Conservation (phyloP, 2,888 invertebrate genomes). For the Octonoba sinensis region DNA sequence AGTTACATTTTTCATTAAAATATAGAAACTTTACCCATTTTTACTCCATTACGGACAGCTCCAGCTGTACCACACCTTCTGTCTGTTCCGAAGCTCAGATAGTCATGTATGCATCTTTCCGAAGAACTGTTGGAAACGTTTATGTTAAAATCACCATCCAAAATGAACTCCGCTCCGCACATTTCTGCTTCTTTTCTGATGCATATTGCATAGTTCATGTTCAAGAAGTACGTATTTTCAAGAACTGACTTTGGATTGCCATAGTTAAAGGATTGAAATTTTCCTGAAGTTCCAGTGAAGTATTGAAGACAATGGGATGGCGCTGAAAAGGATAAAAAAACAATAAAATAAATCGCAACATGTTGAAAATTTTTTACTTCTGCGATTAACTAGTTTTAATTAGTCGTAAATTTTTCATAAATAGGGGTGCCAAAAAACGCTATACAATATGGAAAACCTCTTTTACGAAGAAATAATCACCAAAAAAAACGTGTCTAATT, state of each 20-base stretch:
- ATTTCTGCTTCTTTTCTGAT: conserved; percentile 87
- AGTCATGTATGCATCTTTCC: conserved; percentile 19
- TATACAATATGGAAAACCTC: no score
- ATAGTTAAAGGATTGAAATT: conserved; percentile 86
- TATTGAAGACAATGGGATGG: conserved; percentile 78
- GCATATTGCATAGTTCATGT: conserved; percentile 88
- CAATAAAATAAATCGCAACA: not conserved
- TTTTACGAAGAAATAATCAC: no score
- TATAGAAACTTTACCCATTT: conserved; percentile 19
- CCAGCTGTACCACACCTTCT: conserved; percentile 35
- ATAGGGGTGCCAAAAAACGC: no score
- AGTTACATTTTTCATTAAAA: not conserved
- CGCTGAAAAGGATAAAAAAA: conserved; percentile 33
- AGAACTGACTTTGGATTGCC: conserved; percentile 74
- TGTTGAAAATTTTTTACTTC: not conserved
- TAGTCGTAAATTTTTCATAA: no score
- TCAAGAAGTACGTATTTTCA: conserved; percentile 39
- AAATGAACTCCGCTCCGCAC: conserved; percentile 73
- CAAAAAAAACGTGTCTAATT: no score
- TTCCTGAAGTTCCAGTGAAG: conserved; percentile 84
- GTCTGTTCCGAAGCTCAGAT: conserved; percentile 32
- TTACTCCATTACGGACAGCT: conserved; percentile 3
- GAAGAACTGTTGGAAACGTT: conserved; percentile 12
- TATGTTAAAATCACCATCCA: conserved; percentile 45
- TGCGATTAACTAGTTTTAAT: no score